These are phyloP conservation scores for Haplochromis burtoni DNA, from an alignment of 2,113 vertebrate genomes.

Conservation along the genomic window DNA sequence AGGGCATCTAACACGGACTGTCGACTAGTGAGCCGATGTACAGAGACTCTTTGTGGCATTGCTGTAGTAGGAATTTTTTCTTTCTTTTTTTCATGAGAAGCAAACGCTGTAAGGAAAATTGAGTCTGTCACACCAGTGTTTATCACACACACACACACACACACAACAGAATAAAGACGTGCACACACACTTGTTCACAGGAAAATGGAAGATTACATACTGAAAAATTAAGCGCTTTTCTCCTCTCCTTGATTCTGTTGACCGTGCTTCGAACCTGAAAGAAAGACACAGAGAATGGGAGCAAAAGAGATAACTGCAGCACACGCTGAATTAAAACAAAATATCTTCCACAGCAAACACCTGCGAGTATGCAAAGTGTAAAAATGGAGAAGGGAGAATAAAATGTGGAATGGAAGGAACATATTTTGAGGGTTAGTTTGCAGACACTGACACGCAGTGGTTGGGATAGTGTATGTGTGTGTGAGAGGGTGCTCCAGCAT, in stretches of 20 bases:
- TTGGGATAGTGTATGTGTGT: neutral
- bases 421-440: neutral
- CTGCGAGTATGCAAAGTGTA: neutral
- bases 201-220: constrained; percentile 51
- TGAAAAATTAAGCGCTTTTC: constrained; percentile 75
- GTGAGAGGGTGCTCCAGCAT: constrained; percentile 43
- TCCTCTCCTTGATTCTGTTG: constrained; percentile 75
- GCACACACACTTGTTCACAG: neutral
- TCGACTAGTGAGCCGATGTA: constrained; percentile 20
- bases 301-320: neutral
- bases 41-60: constrained; percentile 34
- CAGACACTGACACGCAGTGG: neutral
- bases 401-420: neutral
- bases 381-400: neutral
- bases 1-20: constrained; percentile 60
- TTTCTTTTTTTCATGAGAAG: neutral
- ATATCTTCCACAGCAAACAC: neutral
- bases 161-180: neutral
- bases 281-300: neutral
- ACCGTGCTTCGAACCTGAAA: constrained; percentile 74
- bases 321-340: neutral
- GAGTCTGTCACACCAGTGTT: neutral
- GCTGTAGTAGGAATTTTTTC: neutral
- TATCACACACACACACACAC: neutral
- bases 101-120: constrained; percentile 8